phyloP scores from a whole-genome alignment of 2,888 invertebrate genomes.

The Sinhomidia bicolor region DNA sequence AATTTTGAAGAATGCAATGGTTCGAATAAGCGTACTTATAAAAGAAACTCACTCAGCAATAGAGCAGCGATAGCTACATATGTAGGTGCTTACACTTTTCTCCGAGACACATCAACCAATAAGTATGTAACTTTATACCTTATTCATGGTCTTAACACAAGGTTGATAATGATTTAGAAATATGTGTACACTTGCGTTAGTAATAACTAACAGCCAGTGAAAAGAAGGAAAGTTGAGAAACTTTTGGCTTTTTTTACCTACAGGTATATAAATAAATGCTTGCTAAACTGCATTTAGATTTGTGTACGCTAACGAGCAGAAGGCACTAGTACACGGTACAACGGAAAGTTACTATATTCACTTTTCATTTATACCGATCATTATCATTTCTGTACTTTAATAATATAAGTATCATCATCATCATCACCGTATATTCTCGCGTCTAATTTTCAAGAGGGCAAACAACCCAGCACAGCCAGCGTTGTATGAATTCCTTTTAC shows the following conservation, averaged over 20 bases:
- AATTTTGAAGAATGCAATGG: background rate
- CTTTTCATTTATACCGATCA: too few relatives aligned
- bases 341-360: too few relatives aligned
- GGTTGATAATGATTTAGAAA: too few relatives aligned
- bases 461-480: background rate
- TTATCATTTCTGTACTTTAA: constrained; percentile 10
- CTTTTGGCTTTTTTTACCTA: too few relatives aligned
- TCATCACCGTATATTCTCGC: constrained; percentile 30
- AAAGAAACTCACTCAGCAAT: too few relatives aligned
- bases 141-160: constrained; percentile 10
- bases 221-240: background rate
- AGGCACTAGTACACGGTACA: too few relatives aligned
- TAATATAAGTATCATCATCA: constrained; percentile 15
- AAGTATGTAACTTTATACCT: background rate
- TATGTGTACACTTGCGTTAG: background rate
- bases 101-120: background rate
- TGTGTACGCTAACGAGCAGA: constrained; percentile 17
- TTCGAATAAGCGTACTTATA: too few relatives aligned
- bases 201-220: constrained; percentile 15
- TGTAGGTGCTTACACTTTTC: background rate
- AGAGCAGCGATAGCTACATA: background rate
- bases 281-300: too few relatives aligned
- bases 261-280: too few relatives aligned
- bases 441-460: constrained; percentile 30
- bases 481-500: background rate